Percentiles rank a stretch among this genome's conserved stretches.
phyloP scores from a whole-genome alignment of 2,113 vertebrate genomes.

The Hymenochirus boettgeri region DNA sequence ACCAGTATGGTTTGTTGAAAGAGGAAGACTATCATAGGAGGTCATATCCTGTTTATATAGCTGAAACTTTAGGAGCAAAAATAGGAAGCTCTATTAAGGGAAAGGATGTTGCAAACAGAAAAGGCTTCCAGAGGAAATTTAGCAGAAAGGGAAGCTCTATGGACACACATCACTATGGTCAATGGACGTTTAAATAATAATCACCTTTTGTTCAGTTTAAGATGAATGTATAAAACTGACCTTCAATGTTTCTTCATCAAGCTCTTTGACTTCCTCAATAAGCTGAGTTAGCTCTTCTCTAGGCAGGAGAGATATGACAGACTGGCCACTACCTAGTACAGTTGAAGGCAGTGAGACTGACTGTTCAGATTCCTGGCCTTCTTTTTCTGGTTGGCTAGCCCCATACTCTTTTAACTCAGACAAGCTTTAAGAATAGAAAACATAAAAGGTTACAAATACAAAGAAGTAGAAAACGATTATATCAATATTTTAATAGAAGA shows the following conservation, averaged over 20 bases:
- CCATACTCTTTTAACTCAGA: slow-evolving; percentile 76
- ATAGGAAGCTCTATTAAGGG: neutral
- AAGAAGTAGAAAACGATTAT: too few species aligned
- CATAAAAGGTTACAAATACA: neutral
- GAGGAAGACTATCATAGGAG: neutral
- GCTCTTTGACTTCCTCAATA: slow-evolving; percentile 78
- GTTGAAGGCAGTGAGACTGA: slow-evolving; percentile 44
- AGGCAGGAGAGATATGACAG: slow-evolving; percentile 80
- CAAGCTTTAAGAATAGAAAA: slow-evolving; percentile 61
- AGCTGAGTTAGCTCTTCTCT: slow-evolving; percentile 71
- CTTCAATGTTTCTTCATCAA: slow-evolving; percentile 80
- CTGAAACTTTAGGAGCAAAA: neutral
- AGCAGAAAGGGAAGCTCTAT: too few species aligned
- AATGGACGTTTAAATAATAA: too few species aligned
- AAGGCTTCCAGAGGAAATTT: neutral
- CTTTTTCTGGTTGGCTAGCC: slow-evolving; percentile 56
- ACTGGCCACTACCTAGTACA: slow-evolving; percentile 57
- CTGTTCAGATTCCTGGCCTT: slow-evolving; percentile 42
- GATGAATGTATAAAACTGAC: too few species aligned
- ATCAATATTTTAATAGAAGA: too few species aligned
- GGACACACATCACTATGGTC: too few species aligned
- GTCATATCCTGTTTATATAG: neutral
- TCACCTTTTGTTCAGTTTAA: too few species aligned
- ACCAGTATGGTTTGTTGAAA: neutral
- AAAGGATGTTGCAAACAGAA: neutral